phyloP scores from a whole-genome alignment of 2,113 vertebrate genomes.

The Helogale parvula region DNA sequence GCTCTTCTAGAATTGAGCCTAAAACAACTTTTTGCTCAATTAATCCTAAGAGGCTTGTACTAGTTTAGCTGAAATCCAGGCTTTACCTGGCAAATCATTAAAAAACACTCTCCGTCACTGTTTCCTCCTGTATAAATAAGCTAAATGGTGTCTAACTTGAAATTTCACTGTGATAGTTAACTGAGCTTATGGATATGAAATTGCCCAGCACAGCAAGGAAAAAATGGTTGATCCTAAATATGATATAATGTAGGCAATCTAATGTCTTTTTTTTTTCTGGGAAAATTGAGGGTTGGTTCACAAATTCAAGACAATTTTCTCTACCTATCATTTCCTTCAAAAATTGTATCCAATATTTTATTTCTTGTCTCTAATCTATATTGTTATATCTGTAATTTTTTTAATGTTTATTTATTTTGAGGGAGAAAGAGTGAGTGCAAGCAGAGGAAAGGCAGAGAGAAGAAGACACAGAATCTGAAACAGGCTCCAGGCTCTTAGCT shows the following conservation, averaged over 20 bases:
- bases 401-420: no score
- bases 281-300: neutral
- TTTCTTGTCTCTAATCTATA: neutral
- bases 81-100: neutral
- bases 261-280: neutral
- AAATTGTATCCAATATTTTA: neutral
- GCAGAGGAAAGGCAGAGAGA: no score
- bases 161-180: neutral
- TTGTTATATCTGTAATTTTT: neutral
- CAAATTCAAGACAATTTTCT: constrained; percentile 1
- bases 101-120: neutral
- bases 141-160: neutral
- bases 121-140: neutral
- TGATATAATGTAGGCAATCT: neutral
- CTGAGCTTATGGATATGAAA: neutral
- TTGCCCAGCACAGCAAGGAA: neutral
- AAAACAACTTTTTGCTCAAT: neutral
- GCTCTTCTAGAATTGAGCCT: neutral
- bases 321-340: neutral
- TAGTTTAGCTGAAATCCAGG: neutral
- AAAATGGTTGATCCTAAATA: neutral
- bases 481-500: no score
- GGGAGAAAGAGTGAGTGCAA: no score
- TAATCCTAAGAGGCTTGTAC: neutral
- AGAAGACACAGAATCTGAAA: no score